Percentiles rank a stretch among this genome's conserved stretches.
Conservation (phyloP, 37 sponge, comb jelly and placozoan genomes). For the Halisarca cf. caerulea region DNA sequence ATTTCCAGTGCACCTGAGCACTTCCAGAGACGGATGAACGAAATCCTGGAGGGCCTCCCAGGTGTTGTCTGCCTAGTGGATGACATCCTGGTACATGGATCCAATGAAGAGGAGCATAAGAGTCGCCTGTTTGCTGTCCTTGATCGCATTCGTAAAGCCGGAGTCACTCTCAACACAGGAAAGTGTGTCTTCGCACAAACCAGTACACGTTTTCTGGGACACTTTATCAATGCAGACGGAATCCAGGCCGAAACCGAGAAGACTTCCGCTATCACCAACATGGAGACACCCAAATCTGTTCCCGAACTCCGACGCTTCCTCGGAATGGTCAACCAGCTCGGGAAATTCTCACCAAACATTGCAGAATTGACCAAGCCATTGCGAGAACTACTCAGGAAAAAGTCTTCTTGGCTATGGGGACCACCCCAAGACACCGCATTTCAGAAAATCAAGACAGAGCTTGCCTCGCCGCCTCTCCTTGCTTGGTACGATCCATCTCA, state of each 20-base stretch:
- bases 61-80: conserved; percentile 36
- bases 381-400: neutral
- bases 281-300: neutral
- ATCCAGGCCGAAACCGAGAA: conserved; percentile 23
- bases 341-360: neutral
- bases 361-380: neutral
- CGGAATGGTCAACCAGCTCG: conserved; percentile 7
- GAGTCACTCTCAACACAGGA: neutral
- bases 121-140: neutral
- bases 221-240: too few species aligned
- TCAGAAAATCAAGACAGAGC: neutral
- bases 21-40: conserved; percentile 23
- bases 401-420: neutral
- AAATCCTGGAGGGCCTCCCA: conserved; percentile 22
- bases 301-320: neutral
- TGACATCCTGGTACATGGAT: conserved; percentile 34
- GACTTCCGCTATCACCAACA: neutral
- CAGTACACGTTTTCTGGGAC: too few species aligned
- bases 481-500: neutral
- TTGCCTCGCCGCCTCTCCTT: neutral
- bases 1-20: conserved; percentile 37
- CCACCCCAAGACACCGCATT: neutral
- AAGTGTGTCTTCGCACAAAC: too few species aligned
- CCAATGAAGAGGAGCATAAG: conserved; percentile 18
- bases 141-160: neutral